Conservation (phyloP, 2,888 invertebrate species). For the Cremastobaeus sp. region DNA sequence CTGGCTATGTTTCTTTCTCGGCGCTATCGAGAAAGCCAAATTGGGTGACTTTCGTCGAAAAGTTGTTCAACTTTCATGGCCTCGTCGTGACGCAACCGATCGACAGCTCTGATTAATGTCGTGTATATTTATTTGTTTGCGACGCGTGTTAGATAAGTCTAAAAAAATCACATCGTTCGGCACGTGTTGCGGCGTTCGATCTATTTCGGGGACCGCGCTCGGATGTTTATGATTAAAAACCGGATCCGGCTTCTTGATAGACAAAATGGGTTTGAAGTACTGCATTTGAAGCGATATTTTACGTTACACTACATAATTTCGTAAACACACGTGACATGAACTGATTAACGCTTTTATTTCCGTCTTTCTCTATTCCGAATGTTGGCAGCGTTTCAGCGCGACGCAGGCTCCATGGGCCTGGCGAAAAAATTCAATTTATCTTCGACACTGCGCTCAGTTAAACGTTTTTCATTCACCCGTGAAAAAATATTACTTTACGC, state of each 20-base stretch:
- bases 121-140: conserved; percentile 2
- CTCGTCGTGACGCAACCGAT: no score
- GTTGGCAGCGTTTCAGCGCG: conserved; percentile 44
- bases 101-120: conserved; percentile 1
- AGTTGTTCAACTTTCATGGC: no score
- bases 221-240: conserved; percentile 24
- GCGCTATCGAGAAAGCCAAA: no score
- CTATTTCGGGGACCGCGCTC: conserved; percentile 38
- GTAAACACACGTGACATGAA: conserved; percentile 57
- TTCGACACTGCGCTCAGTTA: conserved; percentile 28
- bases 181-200: conserved; percentile 27
- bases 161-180: conserved; percentile 5
- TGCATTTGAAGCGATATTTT: conserved; percentile 51
- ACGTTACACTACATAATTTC: conserved; percentile 52
- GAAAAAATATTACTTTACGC: conserved; percentile 33
- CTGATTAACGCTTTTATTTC: conserved; percentile 56
- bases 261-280: conserved; percentile 42
- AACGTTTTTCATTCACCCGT: conserved; percentile 43
- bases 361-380: conserved; percentile 40
- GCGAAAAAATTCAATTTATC: conserved; percentile 39
- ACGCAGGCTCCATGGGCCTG: conserved; percentile 21
- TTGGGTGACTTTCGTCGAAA: no score
- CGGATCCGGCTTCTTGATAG: conserved; percentile 25
- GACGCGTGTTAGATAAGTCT: conserved; percentile 8
- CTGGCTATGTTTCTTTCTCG: no score